Percentiles rank a stretch among this genome's conserved stretches.
Conservation (phyloP, 2,888 invertebrate species). For the Netelia inedita region DNA sequence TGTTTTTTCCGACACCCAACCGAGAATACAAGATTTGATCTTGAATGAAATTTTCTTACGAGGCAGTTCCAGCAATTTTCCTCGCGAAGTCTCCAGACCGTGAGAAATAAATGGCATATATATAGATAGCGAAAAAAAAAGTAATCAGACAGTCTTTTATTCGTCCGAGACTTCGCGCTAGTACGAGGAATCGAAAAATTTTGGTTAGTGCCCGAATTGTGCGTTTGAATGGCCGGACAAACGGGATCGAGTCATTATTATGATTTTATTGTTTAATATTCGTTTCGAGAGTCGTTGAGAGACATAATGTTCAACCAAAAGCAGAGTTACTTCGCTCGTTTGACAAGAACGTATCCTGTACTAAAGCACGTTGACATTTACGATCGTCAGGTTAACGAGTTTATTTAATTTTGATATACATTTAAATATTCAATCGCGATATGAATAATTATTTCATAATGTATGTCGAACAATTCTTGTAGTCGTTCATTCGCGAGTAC, state of each 20-base stretch:
- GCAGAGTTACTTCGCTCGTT: constrained; percentile 73
- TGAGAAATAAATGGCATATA: constrained; percentile 11
- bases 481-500: constrained; percentile 81
- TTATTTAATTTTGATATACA: neutral
- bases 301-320: constrained; percentile 73
- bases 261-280: constrained; percentile 41
- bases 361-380: constrained; percentile 78
- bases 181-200: constrained; percentile 50
- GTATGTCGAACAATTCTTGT: constrained; percentile 39
- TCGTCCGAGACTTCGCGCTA: constrained; percentile 49
- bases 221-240: too few species aligned
- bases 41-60: constrained; percentile 34
- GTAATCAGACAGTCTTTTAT: constrained; percentile 49
- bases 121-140: neutral
- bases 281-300: constrained; percentile 2
- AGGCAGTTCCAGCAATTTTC: constrained; percentile 34
- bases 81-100: neutral
- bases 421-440: neutral
- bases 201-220: constrained; percentile 47
- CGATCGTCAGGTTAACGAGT: constrained; percentile 77
- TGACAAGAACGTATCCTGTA: constrained; percentile 75
- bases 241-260: neutral
- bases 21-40: constrained; percentile 39
- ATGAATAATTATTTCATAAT: constrained; percentile 22
- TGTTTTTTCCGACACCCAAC: constrained; percentile 40